phyloP scores from a whole-genome alignment of 2,888 invertebrate species.

The Merodon equestris region DNA sequence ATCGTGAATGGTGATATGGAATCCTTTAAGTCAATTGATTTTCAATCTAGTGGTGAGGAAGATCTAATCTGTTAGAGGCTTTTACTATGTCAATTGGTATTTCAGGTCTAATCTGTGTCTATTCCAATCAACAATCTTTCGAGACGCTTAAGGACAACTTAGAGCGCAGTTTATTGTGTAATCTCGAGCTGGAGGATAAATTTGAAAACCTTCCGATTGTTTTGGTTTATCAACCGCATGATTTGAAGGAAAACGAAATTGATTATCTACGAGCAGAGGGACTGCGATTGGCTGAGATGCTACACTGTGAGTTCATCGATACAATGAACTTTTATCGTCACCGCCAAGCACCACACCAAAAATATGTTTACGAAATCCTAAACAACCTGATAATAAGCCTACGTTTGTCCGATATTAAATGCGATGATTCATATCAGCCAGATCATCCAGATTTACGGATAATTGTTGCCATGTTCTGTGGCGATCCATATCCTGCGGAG shows the following conservation, averaged over 20 bases:
- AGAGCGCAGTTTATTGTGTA: conserved; percentile 93
- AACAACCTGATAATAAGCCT: conserved; percentile 78
- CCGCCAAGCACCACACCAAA: conserved; percentile 78
- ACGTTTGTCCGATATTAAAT: conserved; percentile 77
- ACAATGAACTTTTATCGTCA: conserved; percentile 72
- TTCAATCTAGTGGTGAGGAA: conserved; percentile 90
- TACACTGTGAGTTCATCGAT: conserved; percentile 79
- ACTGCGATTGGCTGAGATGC: conserved; percentile 92
- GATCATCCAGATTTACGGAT: conserved; percentile 82
- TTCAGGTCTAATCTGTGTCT: conserved; percentile 90
- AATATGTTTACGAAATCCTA: conserved; percentile 78
- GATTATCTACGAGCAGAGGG: conserved; percentile 92
- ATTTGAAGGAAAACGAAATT: conserved; percentile 92
- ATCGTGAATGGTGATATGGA: conserved; percentile 94
- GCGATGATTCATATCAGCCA: conserved; percentile 77
- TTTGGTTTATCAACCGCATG: conserved; percentile 91
- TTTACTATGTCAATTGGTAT: conserved; percentile 20
- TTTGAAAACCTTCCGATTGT: conserved; percentile 93
- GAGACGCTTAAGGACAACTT: conserved; percentile 94
- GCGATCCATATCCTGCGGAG: conserved; percentile 94
- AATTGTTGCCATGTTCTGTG: conserved; percentile 97
- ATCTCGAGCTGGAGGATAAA: conserved; percentile 94
- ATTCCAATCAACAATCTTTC: conserved; percentile 93
- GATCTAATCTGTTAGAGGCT: conserved; percentile 10
- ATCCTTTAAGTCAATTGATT: conserved; percentile 90